Percentiles rank a stretch among this genome's conserved stretches.
These are phyloP conservation scores for Perdix hodgsoniae DNA, from an alignment of 2,797 vertebrate species.

Conservation along the genomic window DNA sequence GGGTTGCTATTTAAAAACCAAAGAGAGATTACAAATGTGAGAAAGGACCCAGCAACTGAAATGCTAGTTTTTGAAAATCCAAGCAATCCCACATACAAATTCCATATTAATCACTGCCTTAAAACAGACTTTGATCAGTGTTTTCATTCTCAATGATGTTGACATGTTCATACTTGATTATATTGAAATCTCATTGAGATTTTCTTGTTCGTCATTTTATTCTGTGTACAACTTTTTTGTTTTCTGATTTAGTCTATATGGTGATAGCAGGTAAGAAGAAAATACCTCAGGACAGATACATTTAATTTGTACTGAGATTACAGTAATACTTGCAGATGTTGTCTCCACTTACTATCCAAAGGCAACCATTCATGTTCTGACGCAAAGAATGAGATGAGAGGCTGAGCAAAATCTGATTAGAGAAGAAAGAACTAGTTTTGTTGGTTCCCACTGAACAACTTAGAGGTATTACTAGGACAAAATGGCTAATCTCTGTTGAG, in stretches of 20 bases:
- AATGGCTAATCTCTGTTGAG: not conserved
- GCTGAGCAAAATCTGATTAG: not conserved
- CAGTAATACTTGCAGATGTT: not conserved
- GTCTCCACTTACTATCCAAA: not conserved
- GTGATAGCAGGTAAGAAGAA: not conserved
- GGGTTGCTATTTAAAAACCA: not conserved
- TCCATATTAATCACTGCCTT: not conserved
- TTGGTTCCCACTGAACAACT: not conserved
- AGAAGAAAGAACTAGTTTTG: not conserved
- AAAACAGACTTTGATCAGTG: not conserved
- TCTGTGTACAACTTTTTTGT: not conserved
- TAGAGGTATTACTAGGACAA: not conserved
- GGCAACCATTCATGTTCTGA: not conserved
- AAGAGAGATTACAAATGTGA: not conserved
- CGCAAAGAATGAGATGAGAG: not conserved
- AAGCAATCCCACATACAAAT: not conserved
- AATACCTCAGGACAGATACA: not conserved
- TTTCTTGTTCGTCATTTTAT: not conserved
- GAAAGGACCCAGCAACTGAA: constrained; percentile 1
- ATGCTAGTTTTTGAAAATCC: not conserved
- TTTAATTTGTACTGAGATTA: not conserved
- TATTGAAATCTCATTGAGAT: constrained; percentile 5
- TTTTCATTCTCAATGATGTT: constrained; percentile 9
- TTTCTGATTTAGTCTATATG: not conserved
- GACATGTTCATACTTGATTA: not conserved